phyloP scores from a whole-genome alignment of 2,113 vertebrate genomes.

The Hepsetus odoe region DNA sequence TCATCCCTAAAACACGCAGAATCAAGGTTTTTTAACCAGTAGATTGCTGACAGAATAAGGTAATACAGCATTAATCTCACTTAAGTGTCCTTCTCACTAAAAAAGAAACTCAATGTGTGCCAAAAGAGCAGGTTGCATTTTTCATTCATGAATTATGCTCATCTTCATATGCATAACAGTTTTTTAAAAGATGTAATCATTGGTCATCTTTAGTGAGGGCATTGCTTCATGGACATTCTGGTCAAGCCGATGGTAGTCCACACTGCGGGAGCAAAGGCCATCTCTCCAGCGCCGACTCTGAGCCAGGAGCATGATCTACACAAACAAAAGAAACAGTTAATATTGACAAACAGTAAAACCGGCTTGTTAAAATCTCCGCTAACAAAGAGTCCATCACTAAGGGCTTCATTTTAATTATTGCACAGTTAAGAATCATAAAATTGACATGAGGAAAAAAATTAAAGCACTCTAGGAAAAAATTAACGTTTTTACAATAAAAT shows the following conservation, averaged over 20 bases:
- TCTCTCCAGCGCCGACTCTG: conserved; percentile 94
- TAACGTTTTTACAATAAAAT: too few species aligned
- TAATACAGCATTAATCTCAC: neutral
- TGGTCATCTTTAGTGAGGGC: conserved; percentile 96
- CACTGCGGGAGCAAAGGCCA: conserved; percentile 86
- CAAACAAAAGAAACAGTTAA: neutral
- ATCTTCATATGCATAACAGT: neutral
- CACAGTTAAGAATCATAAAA: neutral
- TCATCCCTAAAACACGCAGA: neutral
- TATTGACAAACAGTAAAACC: neutral
- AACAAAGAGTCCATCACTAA: neutral
- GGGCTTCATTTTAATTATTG: neutral
- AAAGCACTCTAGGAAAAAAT: too few species aligned
- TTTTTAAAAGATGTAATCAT: conserved; percentile 90
- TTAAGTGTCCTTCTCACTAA: neutral
- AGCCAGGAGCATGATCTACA: conserved; percentile 87
- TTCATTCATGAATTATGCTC: neutral
- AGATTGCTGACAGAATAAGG: neutral
- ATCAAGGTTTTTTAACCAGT: too few species aligned
- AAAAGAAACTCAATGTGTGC: neutral
- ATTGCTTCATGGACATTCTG: conserved; percentile 95
- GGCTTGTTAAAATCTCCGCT: neutral
- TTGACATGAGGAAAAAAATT: too few species aligned
- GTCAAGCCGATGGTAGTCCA: conserved; percentile 92
- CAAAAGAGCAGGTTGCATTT: neutral